Base-by-base conservation (phyloP, 2,888 invertebrate species). In the Dasypolia templi region DNA sequence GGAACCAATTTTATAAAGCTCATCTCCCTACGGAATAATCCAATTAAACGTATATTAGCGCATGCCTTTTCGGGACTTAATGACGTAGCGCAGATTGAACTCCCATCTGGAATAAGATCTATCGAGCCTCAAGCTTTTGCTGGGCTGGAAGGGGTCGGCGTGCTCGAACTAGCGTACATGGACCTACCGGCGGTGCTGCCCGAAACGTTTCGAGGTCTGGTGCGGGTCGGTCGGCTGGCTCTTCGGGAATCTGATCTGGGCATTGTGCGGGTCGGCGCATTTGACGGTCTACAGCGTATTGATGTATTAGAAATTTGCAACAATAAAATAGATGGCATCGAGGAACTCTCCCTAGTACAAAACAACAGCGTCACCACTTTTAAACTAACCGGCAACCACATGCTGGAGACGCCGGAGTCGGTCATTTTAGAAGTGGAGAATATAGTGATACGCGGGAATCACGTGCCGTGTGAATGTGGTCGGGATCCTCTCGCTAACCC, bases 391-490 rank as follows among this genome's bases (percentile, higher is more conserved):
- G 98, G 98, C 42, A 98, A 98, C 91, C 98, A 98, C 90, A 97
- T 98, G 89, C 93, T 98, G 77, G 98, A 98, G 88, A 97, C 98
- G 0, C 98, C 98, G 72, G 97, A 97, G 84, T 96, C 97, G 53
- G 97, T 98, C 70, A 96, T 97, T n/a, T 95, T 98, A 63, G 97
- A 97, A 83, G 98, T 98, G 67, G 97, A 97, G 79, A 97, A 97
- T 86, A 94, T 98, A 78, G 97, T 97, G 89, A 97, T 98, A 88
- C 96, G 97, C 74, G 97, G 97, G 65, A 99, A 99, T 93, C 98
- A 98, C 90, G 97, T 98, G 91, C 98, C 98, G 3, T 99, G 98
- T 92, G 98, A 98, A 93, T 99, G 98, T 90, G 98, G 98, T 86
- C 98, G 98, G 89, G 97, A 98, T 74, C 97, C 98, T 49, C 95